Base-by-base conservation (phyloP, 2,113 vertebrate genomes). In the Aplodontia rufa region DNA sequence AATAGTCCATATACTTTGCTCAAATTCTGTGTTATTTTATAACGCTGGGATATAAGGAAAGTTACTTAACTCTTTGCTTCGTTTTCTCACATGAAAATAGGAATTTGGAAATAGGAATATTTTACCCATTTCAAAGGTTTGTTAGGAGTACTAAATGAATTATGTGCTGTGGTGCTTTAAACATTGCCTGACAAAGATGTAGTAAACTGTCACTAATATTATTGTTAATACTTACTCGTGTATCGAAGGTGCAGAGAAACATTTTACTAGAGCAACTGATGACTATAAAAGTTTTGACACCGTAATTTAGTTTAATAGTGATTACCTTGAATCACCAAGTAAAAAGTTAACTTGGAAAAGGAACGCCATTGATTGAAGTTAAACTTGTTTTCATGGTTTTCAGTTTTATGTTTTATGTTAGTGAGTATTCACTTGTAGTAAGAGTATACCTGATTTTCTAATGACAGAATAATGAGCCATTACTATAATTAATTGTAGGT, bases 1-100 rank as follows among this genome's bases (percentile, higher is more conserved):
- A 71, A 24, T 66, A 78, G 66, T 72, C 82, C 28, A 26, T 20
- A 72, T 90, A 40, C 42, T 82, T 80, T 64, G 10, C 87, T 88
- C 32, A 93, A 40, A 78, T 80, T 85, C 47, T 74, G 0, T 60
- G 24, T 87, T 26, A 37, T 81, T 94, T 90, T 96, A 19, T 85
- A 49, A 32, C 22, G 93, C 6, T 81, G 87, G 17, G 47, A 19
- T 40, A 71, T 88, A 58, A 2, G 24, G 40, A 72, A 90, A 78
- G 42, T 78, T 93, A 37, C 30, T 87, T 90, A 90, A 80, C 47
- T 45, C 49, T 71, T 30, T 74, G 37, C 24, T 64, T 88, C 40
- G 55, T 93, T 91, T 83, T 42, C 55, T 93, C 40, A 74, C 78
- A 51, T 96, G 68, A 80, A 95, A 42, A 62, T 80, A 87, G 69